Evolutionary conservation across 2,888 invertebrate genomes (phyloP).

Genomic region (Drosophila diplacantha): DNA sequence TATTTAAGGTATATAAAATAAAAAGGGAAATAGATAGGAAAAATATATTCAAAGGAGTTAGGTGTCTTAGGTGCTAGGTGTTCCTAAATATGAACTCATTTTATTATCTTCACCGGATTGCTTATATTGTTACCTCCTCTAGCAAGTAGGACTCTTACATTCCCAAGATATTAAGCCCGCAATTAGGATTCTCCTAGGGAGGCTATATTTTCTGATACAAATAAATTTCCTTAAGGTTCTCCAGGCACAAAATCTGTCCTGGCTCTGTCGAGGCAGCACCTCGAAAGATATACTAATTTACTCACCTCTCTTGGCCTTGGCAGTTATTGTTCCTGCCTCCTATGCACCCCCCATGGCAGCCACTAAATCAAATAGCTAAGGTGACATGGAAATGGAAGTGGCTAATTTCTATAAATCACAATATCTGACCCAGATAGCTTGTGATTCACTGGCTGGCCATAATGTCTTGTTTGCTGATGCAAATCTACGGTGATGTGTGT

Average conservation of each 20-base stretch:
- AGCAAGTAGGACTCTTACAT: background rate
- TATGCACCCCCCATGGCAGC: background rate
- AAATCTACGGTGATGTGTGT: background rate
- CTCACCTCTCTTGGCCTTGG: background rate
- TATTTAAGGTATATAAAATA: background rate
- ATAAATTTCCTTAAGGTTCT: background rate
- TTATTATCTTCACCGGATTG: background rate
- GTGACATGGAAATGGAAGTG: slow-evolving; percentile 1
- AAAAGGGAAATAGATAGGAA: background rate
- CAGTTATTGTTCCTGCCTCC: background rate
- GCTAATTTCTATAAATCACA: background rate
- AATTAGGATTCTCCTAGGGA: background rate
- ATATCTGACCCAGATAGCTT: background rate
- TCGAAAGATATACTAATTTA: background rate
- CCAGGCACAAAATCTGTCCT: background rate
- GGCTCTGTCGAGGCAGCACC: background rate
- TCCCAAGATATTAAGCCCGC: background rate
- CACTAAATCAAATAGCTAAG: background rate
- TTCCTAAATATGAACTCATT: background rate
- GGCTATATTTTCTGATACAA: background rate
- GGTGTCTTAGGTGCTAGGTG: background rate
- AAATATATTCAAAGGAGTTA: background rate
- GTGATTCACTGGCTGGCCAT: background rate
- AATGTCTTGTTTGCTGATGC: background rate
- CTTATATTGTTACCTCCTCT: background rate